Evolutionary conservation across 1,140 invertebrate genomes (phyloP), one percentile per base, ranked within the genome.

Genomic region (Helicoverpa armigera): DNA sequence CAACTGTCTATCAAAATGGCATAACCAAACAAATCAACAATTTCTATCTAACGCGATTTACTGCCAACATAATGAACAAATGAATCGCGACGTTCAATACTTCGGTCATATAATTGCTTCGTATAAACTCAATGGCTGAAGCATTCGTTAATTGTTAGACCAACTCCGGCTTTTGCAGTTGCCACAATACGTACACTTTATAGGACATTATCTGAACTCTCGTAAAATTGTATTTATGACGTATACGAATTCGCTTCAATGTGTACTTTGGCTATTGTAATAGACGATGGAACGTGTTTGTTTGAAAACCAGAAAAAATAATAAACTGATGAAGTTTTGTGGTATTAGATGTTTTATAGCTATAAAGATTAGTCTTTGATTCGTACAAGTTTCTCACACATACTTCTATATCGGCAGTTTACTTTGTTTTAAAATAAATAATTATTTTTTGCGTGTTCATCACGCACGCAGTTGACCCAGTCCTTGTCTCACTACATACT

Each of bases 201-300:
- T 88, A 87, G 87, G 90, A 83, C 80, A 76, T 86, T 85, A 90
- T 88, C 88, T 79, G 83, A 83, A 78, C 65, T 80, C 83, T 87
- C 89, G 82, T 91, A 90, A 91, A 88, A 60, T 83, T 80, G 77
- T 84, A 88, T 89, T 91, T 89, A 89, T 87, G 87, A 88, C 73
- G 67, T 79, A 83, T 43, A 43, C 35, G 35, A 43, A 43, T 85
- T 82, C 79, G 82, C 78, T 43, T 63, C 81, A 75, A 77, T 83
- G 79, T 86, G 83, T 83, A 81, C 86, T 84, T 81, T 72, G 58
- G 3, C 58, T 53, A 61, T 83, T 75, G 58, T 90, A 90, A 91
- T 89, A 88, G 87, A 84, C 84, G 86, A 85, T 80, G 83, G 58
- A 75, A 63, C 72, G 82, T 58, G 63, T 54, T 72, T 31, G 23